Evolutionary conservation across 2,113 vertebrate species (phyloP), one percentile per base, ranked within the genome.

Genomic region (Campylorhamphus procurvoides): DNA sequence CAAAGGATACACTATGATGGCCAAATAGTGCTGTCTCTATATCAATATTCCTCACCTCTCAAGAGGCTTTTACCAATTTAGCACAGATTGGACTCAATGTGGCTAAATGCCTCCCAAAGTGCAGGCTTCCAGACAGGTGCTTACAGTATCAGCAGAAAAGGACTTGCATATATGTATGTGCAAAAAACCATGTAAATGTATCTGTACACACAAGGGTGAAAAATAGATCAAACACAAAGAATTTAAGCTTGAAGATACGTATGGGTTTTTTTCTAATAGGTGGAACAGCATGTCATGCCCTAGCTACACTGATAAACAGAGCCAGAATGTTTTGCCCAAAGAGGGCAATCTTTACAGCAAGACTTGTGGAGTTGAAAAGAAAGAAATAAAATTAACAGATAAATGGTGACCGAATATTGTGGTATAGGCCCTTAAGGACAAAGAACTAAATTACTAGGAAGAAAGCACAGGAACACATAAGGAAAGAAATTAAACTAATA

Each of bases 361-460:
- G 83, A 64, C 67, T 66, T 53, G 71, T 8, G 35, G 81, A 89
- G 22, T 49, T 69, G 80, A 87, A 84, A 83, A 81, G 35, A 22
- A 93, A 90, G 55, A 76, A 90, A 76, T 62, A 87, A 96, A 96
- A 95, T 66, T 94, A 96, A 80, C 76, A 90, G 87, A 89, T 68
- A 94, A 95, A 92, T 74, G 44, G 74, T 90, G 67, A 87, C 46
- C 28, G 18, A 93, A 68, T 91, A 95, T 91, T 92, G 90, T 64
- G 44, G 63, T 59, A 46, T 46, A 68, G 62, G 18, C 35, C 75
- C 62, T 50, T n/a, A 78, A 94, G 78, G 86, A 81, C 55, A 66
- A 80, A 82, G 33, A 85, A 52, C 25, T 64, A 84, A 93, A 79
- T 78, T 76, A 77, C 89, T 73, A 87, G 64, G 49, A 31, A 69